phyloP scores from a whole-genome alignment of 2,113 vertebrate genomes.

The Lepus timidus region DNA sequence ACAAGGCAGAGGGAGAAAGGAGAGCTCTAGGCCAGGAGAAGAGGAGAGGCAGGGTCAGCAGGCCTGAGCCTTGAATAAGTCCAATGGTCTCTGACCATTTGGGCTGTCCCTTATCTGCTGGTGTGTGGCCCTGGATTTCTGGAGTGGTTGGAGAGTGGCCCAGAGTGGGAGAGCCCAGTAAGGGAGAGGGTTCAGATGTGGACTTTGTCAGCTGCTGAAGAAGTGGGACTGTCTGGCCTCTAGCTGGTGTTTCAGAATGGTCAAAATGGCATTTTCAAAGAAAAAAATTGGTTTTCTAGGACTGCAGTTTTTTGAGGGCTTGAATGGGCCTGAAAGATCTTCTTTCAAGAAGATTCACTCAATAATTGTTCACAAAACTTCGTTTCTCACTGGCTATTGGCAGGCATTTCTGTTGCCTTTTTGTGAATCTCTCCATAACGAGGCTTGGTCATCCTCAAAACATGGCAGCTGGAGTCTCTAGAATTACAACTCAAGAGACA shows the following conservation, averaged over 20 bases:
- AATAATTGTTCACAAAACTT: rapidly evolving
- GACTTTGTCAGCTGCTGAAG: neutral
- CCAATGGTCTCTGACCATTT: neutral
- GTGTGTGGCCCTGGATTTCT: rapidly evolving
- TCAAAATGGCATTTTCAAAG: neutral
- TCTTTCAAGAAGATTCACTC: neutral
- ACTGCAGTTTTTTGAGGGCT: neutral
- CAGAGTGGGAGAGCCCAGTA: neutral
- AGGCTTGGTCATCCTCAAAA: neutral
- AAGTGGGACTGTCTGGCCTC: neutral
- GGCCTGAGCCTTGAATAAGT: neutral
- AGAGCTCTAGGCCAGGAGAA: neutral
- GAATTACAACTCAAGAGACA: neutral
- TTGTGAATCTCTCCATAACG: no score
- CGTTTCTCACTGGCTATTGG: neutral
- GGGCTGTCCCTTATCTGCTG: neutral
- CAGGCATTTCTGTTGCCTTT: neutral
- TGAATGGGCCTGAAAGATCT: neutral
- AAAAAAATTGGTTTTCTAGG: neutral
- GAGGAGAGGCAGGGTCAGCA: neutral
- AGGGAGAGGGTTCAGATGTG: neutral
- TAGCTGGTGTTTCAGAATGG: neutral
- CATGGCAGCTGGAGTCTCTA: neutral
- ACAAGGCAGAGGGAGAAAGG: neutral
- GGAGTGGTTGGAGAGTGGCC: rapidly evolving